These are phyloP conservation scores for Brachyopa scutellaris DNA, from an alignment of 2,888 invertebrate genomes.

Conservation along the genomic window DNA sequence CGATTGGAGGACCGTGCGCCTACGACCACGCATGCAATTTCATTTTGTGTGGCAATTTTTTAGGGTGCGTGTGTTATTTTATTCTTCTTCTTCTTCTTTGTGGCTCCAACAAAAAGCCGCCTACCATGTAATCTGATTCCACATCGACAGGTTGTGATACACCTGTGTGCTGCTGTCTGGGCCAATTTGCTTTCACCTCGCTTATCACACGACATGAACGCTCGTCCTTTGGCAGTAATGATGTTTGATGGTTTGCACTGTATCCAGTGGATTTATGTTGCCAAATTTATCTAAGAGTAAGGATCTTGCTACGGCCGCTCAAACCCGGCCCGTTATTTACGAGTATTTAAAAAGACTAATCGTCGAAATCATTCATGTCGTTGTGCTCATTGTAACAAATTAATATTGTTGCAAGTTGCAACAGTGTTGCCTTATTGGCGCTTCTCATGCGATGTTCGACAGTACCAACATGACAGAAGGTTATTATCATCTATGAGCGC, in stretches of 20 bases:
- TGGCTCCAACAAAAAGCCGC: too few species aligned
- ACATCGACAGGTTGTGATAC: conserved; percentile 16
- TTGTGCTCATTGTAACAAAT: conserved; percentile 8
- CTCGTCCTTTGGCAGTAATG: neutral
- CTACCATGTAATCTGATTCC: conserved; percentile 34
- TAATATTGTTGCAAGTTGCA: conserved; percentile 6
- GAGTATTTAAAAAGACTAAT: conserved; percentile 17
- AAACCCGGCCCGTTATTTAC: conserved; percentile 11
- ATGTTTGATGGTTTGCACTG: neutral
- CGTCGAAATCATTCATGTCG: conserved; percentile 7
- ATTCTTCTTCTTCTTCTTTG: too few species aligned
- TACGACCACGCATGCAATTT: too few species aligned
- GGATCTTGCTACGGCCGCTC: conserved; percentile 22
- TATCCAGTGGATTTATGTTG: neutral
- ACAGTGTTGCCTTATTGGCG: conserved; percentile 29
- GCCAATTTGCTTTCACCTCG: conserved; percentile 45
- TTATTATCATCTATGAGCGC: too few species aligned
- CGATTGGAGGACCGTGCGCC: too few species aligned
- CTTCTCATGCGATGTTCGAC: conserved; percentile 18
- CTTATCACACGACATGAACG: conserved; percentile 4
- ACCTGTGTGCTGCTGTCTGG: conserved; percentile 11
- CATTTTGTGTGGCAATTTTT: too few species aligned
- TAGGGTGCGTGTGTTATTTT: too few species aligned
- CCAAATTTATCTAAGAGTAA: neutral
- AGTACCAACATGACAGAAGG: neutral